Percentiles rank a stretch among this genome's conserved stretches.
Evolutionary conservation across 2,888 invertebrate genomes (phyloP).

Genomic region (Aphrophora alni): DNA sequence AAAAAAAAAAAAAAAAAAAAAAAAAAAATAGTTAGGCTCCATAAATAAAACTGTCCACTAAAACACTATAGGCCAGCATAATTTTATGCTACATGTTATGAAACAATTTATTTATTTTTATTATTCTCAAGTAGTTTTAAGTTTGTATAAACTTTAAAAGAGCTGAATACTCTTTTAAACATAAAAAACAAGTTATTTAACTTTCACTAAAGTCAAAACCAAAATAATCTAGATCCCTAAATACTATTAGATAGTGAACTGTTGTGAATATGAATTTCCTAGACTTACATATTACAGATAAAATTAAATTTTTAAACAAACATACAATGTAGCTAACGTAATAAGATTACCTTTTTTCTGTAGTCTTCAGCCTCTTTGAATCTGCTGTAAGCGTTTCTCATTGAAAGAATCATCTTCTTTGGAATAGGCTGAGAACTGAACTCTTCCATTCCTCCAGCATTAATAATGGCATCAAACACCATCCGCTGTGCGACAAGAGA

Average conservation of each 20-base stretch:
- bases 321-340: not conserved
- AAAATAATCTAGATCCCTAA: too few relatives aligned
- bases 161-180: too few relatives aligned
- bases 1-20: too few relatives aligned
- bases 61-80: not conserved
- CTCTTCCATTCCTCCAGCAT: not conserved
- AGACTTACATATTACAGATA: not conserved
- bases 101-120: not conserved
- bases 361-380: constrained; percentile 2
- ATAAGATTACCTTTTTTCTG: not conserved
- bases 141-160: not conserved
- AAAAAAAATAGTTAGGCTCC: too few relatives aligned
- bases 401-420: not conserved
- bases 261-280: not conserved
- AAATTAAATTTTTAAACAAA: not conserved
- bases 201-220: too few relatives aligned
- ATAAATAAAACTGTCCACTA: not conserved
- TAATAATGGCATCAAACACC: not conserved
- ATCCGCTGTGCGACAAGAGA: not conserved
- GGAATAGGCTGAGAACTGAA: not conserved
- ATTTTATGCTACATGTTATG: not conserved
- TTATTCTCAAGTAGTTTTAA: not conserved
- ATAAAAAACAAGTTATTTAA: not conserved
- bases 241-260: not conserved
- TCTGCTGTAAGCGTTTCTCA: constrained; percentile 18